Percentiles rank a stretch among this genome's conserved stretches.
Evolutionary conservation across 2,113 vertebrate genomes (phyloP).

Genomic region (Vimba vimba): DNA sequence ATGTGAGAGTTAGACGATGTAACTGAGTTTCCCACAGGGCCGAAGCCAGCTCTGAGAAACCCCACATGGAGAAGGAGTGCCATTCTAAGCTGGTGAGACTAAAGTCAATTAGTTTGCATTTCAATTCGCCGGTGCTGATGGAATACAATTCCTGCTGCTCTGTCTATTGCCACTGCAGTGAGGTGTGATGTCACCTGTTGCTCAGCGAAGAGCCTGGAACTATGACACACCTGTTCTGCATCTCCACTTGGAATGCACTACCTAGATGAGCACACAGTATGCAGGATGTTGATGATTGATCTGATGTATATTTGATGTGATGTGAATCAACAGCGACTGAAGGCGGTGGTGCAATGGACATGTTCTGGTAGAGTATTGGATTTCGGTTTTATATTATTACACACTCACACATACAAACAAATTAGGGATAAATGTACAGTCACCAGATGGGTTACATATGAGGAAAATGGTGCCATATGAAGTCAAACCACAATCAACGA

Average conservation of each 20-base stretch:
- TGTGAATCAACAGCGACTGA: not conserved
- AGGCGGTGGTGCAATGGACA: too few species aligned
- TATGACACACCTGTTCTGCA: not conserved
- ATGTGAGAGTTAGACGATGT: conserved; percentile 20
- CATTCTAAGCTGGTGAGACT: conserved; percentile 50
- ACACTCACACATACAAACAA: too few species aligned
- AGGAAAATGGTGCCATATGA: not conserved
- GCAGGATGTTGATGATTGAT: not conserved
- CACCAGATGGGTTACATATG: too few species aligned
- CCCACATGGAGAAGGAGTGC: not conserved
- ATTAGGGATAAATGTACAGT: too few species aligned
- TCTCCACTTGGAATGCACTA: not conserved
- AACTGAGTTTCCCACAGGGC: conserved; percentile 4
- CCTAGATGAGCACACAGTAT: not conserved
- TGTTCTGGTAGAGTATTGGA: too few species aligned
- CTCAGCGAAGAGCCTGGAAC: conserved; percentile 31
- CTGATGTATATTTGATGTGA: not conserved
- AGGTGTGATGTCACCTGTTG: conserved; percentile 56
- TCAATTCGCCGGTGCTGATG: conserved; percentile 50
- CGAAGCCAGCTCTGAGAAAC: conserved; percentile 27
- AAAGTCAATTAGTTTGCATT: conserved; percentile 56
- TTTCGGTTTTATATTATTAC: too few species aligned
- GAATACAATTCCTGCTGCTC: conserved; percentile 55
- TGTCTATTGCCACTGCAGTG: conserved; percentile 44
- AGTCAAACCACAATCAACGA: not conserved